Evolutionary conservation across 2,888 invertebrate genomes (phyloP).

Genomic region (Limnephilus marmoratus): DNA sequence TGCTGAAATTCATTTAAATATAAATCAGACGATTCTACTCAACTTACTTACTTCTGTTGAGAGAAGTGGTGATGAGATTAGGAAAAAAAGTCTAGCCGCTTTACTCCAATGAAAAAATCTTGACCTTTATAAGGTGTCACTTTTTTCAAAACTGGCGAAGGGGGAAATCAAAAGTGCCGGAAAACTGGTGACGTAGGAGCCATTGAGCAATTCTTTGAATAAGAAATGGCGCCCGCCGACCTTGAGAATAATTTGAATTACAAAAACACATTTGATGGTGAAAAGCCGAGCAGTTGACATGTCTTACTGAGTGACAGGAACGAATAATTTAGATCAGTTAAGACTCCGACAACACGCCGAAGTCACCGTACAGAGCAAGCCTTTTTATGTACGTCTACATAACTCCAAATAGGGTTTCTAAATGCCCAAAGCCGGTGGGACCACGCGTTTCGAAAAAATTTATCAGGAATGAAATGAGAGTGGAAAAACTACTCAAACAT

Average conservation of each 20-base stretch:
- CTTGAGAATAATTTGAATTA: slow-evolving; percentile 17
- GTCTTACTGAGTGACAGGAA: slow-evolving; percentile 21
- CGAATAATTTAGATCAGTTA: slow-evolving; percentile 22
- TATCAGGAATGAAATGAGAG: neutral
- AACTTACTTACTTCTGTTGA: neutral
- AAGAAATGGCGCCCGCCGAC: neutral
- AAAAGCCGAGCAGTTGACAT: slow-evolving; percentile 10
- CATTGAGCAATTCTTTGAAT: slow-evolving; percentile 1
- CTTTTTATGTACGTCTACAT: neutral
- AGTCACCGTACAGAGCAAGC: neutral
- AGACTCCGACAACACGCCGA: neutral
- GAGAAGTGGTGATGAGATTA: neutral
- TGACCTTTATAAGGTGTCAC: neutral
- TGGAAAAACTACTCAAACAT: neutral
- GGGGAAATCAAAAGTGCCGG: neutral
- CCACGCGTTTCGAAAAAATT: neutral
- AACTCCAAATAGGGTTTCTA: neutral
- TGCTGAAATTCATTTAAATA: neutral
- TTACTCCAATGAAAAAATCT: neutral
- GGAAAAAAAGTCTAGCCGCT: neutral
- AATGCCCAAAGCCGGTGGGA: neutral
- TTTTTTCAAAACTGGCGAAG: neutral
- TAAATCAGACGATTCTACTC: neutral
- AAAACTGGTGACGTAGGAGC: neutral
- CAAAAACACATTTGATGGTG: slow-evolving; percentile 12